phyloP scores from a whole-genome alignment of 1,140 invertebrate species.

The Eulimnadia texana region DNA sequence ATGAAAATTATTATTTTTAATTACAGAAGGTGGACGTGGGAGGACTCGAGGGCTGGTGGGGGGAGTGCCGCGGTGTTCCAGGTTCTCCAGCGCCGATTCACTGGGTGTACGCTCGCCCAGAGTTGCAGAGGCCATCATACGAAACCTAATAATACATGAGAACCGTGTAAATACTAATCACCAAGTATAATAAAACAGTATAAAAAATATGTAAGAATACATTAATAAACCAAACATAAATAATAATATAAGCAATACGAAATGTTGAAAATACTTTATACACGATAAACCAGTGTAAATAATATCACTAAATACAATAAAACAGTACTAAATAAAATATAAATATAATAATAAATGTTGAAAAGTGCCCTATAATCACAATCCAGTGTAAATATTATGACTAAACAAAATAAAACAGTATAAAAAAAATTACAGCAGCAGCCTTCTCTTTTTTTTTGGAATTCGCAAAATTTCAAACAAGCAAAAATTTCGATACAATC shows the following conservation, averaged over 20 bases:
- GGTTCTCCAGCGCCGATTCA: constrained; percentile 58
- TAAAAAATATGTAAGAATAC: not conserved
- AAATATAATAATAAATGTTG: too few relatives aligned
- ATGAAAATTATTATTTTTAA: too few relatives aligned
- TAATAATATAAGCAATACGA: not conserved
- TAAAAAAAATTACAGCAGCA: not conserved
- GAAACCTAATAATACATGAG: constrained; percentile 30
- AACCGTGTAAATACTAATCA: not conserved
- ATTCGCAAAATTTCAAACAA: too few relatives aligned
- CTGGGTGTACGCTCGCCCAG: constrained; percentile 59
- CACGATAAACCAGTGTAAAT: too few relatives aligned
- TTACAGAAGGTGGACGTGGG: not conserved
- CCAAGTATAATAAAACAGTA: not conserved
- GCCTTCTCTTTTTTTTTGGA: too few relatives aligned
- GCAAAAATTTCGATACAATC: too few relatives aligned
- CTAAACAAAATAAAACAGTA: not conserved
- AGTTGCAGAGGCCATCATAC: constrained; percentile 34
- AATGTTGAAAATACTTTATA: too few relatives aligned
- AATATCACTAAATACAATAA: too few relatives aligned
- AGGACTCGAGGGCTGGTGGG: not conserved
- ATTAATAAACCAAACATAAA: not conserved
- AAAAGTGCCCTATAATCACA: too few relatives aligned
- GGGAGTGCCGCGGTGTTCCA: constrained; percentile 35
- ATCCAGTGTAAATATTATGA: too few relatives aligned
- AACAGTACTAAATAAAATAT: too few relatives aligned